Percentiles rank a stretch among this genome's conserved stretches.
Evolutionary conservation across 2,888 invertebrate species (phyloP).

Genomic region (Nebria salina): DNA sequence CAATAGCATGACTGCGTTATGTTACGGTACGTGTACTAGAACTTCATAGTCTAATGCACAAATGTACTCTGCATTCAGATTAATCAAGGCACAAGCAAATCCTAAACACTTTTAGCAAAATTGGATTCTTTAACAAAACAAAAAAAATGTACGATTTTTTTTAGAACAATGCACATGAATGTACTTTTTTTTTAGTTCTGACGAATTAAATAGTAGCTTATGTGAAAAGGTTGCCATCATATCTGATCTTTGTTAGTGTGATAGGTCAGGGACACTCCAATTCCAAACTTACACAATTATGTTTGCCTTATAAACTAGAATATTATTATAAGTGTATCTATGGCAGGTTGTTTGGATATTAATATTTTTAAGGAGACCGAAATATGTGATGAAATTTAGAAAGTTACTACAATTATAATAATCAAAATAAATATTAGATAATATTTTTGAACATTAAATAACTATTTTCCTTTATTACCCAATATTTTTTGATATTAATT

Average conservation of each 20-base stretch:
- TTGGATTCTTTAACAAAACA: conserved; percentile 3
- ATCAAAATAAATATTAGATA: neutral
- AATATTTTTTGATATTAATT: no score
- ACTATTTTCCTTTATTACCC: neutral
- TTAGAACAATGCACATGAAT: neutral
- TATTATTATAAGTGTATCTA: neutral
- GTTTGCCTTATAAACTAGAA: neutral
- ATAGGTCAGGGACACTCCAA: neutral
- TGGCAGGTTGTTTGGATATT: neutral
- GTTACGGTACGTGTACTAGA: no score
- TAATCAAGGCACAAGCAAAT: neutral
- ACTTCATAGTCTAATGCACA: neutral
- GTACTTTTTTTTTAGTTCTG: neutral
- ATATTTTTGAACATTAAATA: neutral
- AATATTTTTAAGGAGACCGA: neutral
- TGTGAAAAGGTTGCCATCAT: neutral
- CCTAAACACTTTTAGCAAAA: neutral
- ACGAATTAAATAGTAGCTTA: neutral
- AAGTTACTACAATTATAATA: neutral
- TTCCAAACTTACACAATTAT: neutral
- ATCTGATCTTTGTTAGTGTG: neutral
- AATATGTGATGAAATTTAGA: neutral
- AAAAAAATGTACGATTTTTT: neutral
- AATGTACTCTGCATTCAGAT: conserved; percentile 3
- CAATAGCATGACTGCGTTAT: no score